phyloP scores from a whole-genome alignment of 2,797 vertebrate species.

The Lates japonicus region DNA sequence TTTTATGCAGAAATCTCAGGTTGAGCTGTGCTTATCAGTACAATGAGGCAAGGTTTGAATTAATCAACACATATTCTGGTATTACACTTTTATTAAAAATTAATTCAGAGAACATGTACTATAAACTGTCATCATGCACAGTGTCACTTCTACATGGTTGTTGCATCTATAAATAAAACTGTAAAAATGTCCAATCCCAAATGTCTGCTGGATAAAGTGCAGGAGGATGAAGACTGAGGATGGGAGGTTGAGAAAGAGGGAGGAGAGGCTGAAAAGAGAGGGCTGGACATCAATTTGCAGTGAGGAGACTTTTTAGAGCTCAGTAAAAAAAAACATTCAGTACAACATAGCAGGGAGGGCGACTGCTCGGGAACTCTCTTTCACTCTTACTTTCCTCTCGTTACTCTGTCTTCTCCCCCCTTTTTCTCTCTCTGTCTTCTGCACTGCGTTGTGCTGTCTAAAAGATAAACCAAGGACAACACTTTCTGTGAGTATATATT shows the following conservation, averaged over 20 bases:
- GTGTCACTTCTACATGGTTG: background rate
- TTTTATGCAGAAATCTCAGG: conserved; percentile 3
- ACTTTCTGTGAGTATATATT: conserved; percentile 71
- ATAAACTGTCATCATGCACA: background rate
- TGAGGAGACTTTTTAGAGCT: conserved; percentile 58
- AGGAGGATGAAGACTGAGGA: conserved; percentile 36
- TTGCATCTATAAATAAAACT: background rate
- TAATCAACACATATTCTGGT: background rate
- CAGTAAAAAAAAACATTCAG: conserved; percentile 47
- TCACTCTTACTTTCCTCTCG: conserved; percentile 65
- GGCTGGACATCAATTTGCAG: conserved; percentile 72
- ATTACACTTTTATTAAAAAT: background rate
- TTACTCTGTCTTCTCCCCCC: conserved; percentile 16
- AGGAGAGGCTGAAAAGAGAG: conserved; percentile 78
- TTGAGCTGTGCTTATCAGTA: background rate
- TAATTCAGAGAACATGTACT: background rate
- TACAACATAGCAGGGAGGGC: conserved; percentile 52
- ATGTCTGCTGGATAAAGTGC: background rate
- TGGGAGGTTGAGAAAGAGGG: conserved; percentile 59
- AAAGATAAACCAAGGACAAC: conserved; percentile 38
- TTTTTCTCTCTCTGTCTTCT: conserved; percentile 24
- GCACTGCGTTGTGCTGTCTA: conserved; percentile 8
- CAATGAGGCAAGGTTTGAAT: background rate
- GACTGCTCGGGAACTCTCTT: conserved; percentile 57
- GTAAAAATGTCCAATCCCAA: conserved; percentile 10